A percentile compares a stretch with the other conserved stretches of the same genome.
phyloP scores from a whole-genome alignment of 2,113 vertebrate genomes.

The Cathartes aura region DNA sequence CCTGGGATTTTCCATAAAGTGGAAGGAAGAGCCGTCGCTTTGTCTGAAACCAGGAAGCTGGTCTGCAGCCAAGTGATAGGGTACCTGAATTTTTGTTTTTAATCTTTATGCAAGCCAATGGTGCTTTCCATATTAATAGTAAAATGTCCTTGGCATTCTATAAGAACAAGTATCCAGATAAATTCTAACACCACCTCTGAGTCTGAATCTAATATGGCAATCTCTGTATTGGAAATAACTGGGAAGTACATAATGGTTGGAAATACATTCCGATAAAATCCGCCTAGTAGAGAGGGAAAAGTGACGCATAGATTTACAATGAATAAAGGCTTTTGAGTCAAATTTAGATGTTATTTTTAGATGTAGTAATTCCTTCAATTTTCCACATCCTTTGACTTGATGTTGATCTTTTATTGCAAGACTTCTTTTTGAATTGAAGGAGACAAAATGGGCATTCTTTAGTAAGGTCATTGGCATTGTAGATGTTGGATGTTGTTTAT shows the following conservation, averaged over 20 bases:
- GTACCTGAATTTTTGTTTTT: not conserved
- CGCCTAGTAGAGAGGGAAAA: not conserved
- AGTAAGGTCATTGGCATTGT: not conserved
- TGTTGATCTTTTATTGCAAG: not conserved
- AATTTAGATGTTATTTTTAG: constrained; percentile 26
- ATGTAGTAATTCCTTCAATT: not conserved
- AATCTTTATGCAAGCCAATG: not conserved
- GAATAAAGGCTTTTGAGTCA: constrained; percentile 22
- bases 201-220: not conserved
- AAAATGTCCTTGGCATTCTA: not conserved
- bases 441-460: not conserved
- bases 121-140: not conserved
- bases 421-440: not conserved
- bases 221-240: not conserved
- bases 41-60: not conserved
- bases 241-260: not conserved
- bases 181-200: not conserved
- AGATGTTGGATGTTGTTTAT: not conserved
- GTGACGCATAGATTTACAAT: not conserved
- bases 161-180: not conserved
- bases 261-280: not conserved
- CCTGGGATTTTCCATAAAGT: not conserved
- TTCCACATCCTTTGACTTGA: constrained; percentile 18
- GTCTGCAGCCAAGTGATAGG: not conserved
- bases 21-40: not conserved